Base-by-base conservation (phyloP, 2,888 invertebrate species). In the Agriopis aurantiaria region DNA sequence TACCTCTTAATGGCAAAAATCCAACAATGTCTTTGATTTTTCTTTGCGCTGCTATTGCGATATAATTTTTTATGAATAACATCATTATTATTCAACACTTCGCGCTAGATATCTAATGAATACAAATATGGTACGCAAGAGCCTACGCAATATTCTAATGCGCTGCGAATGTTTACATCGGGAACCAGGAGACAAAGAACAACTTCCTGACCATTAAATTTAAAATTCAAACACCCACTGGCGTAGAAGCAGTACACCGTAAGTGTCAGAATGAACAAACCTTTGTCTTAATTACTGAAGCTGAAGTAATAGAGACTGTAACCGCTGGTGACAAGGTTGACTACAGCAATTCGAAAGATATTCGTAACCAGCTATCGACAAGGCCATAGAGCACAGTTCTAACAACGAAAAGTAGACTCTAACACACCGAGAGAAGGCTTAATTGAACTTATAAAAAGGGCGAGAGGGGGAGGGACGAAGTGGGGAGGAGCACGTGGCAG, bases 401-500 rank as follows among this genome's bases (percentile, higher is more conserved):
- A 49, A 57, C 82, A 79, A 76, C 65, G 81, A 59, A 86, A 87
- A 85, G 75, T 82, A 77, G 72, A 82, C 87, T 79, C 76, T 89
- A 85, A 73, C 53, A 45, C 73, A 23, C 70, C 33, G 65, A 23
- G 12, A 51, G 73, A 87, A 49, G 78, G 85, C 74, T 64, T 76
- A 73, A 81, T 84, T 83, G 67, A 65, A 77, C 72, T 76, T 78
- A 79, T 62, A 17, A 62, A 33, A 70, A 68, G 14, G 60, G 59
- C 56, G 66, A 69, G 62, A 67, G 73, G 64, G 70, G 75, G 76
- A 70, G 73, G 68, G 68, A 68, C 57, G 70, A 72, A 76, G 83
- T 59, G 85, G 85, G 85, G 84, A 75, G 84, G 78, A 87, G 83
- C 91, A 91, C 92, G 91, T 91, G 89, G 86, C 79, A 74, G 82